Conservation (phyloP, 2,797 vertebrate genomes). For the Amphiprion clarkii region DNA sequence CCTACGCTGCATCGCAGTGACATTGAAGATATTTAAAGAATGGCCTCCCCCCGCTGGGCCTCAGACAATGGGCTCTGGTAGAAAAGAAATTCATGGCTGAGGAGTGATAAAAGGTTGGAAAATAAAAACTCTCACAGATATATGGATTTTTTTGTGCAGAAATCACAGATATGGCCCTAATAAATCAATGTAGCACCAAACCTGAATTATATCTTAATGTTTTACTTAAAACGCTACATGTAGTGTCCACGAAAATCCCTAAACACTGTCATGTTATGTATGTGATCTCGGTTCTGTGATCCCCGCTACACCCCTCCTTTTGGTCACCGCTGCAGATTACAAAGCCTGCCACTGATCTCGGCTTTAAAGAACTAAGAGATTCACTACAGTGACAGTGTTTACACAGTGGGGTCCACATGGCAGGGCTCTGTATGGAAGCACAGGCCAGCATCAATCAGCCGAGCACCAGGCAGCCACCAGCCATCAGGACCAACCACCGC, state of each 20-base stretch:
- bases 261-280: conserved; percentile 15
- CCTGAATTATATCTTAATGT: background rate
- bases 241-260: conserved; percentile 26
- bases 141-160: background rate
- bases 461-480: conserved; percentile 73
- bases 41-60: conserved; percentile 63
- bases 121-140: conserved; percentile 36
- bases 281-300: conserved; percentile 44
- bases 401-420: conserved; percentile 83
- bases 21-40: conserved; percentile 82
- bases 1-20: conserved; percentile 62
- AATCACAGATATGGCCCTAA: background rate
- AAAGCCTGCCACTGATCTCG: conserved; percentile 69
- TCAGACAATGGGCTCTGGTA: conserved; percentile 62
- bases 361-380: conserved; percentile 70
- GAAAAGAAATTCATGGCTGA: conserved; percentile 50
- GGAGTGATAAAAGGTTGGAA: conserved; percentile 51
- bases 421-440: conserved; percentile 68
- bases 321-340: conserved; percentile 66
- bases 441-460: conserved; percentile 81
- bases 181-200: conserved; percentile 15
- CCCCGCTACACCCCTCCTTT: conserved; percentile 41
- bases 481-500: conserved; percentile 78
- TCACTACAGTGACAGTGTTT: conserved; percentile 82
- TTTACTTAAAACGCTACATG: conserved; percentile 22